Base-by-base conservation (phyloP, 2,888 invertebrate genomes). In the Chesias legatella region DNA sequence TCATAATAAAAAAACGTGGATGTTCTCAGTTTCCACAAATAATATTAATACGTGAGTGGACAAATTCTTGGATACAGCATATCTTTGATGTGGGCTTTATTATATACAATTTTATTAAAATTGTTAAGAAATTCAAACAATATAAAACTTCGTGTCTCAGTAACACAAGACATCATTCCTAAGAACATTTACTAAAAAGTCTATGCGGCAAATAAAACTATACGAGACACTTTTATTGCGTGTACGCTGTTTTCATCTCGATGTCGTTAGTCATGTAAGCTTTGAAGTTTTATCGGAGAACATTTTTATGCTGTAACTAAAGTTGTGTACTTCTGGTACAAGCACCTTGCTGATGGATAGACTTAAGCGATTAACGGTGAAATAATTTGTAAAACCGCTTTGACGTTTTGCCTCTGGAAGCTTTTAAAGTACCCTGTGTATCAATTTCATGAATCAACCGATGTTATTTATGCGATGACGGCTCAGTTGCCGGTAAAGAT, bases 281-380 rank as follows among this genome's bases (percentile, higher is more conserved):
- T 86, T 86, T 85, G 85, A 85, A 79, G 79, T 84, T 79, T 68
- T 73, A 80, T 82, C 72, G 74, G 60, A 57, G 58, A 78, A 74
- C 70, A 73, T 79, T 83, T 79, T 80, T 77, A 74, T 76, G 67
- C 62, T 73, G 67, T 71, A 73, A 73, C 63, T 63, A 57, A 64
- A 66, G 59, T 58, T 63, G 58, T 53, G 47, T 53, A 50, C 45
- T 38, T n/a, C 61, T 68, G 72, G 67, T 72, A 58, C 72, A 73
- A 68, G 73, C 64, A 68, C 52, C 56, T 41, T 42, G 43, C 21
- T 56, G 58, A 56, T 51, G 36, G 53, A 53, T 37, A 48, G 45
- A 53, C 46, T 49, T 33, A 31, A 38, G 32, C 37, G 32, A 51
- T 49, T 48, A 34, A 41, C 49, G 32, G 31, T 8, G n/a, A 11